Conservation (phyloP, 1,140 invertebrate species). For the Branchinecta lynchi region DNA sequence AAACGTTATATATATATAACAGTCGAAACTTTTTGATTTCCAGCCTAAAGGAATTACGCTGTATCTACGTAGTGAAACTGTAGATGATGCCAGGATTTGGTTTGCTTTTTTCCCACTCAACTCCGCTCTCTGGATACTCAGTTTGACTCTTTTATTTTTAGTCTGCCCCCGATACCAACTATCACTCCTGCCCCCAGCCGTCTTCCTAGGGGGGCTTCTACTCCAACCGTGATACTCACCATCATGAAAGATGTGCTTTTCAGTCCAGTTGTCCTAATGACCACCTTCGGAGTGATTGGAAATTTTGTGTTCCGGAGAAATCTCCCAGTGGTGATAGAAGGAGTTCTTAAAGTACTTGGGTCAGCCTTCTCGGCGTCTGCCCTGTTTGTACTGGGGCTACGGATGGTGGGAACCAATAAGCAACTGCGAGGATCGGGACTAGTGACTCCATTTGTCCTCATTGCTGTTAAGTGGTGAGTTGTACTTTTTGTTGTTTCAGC, state of each 20-base stretch:
- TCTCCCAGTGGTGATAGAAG: slow-evolving; percentile 53
- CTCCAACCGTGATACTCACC: slow-evolving; percentile 14
- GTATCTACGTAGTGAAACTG: too few species aligned
- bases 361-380: slow-evolving; percentile 79
- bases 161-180: slow-evolving; percentile 17
- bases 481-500: not conserved
- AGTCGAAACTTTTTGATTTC: too few species aligned
- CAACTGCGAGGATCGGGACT: slow-evolving; percentile 55
- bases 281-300: slow-evolving; percentile 67
- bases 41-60: too few species aligned
- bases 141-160: slow-evolving; percentile 15
- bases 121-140: too few species aligned
- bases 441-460: slow-evolving; percentile 65
- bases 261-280: slow-evolving; percentile 88
- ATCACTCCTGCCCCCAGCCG: not conserved
- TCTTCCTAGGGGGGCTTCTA: not conserved
- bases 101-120: too few species aligned
- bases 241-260: slow-evolving; percentile 50
- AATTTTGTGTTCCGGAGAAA: slow-evolving; percentile 65
- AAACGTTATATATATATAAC: too few species aligned
- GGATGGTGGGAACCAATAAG: slow-evolving; percentile 81
- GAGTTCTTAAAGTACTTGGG: slow-evolving; percentile 60
- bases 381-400: slow-evolving; percentile 71
- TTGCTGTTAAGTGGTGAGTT: slow-evolving; percentile 71
- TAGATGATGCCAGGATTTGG: too few species aligned